phyloP scores from a whole-genome alignment of 2,797 vertebrate species.

The Dromococcyx pavoninus region DNA sequence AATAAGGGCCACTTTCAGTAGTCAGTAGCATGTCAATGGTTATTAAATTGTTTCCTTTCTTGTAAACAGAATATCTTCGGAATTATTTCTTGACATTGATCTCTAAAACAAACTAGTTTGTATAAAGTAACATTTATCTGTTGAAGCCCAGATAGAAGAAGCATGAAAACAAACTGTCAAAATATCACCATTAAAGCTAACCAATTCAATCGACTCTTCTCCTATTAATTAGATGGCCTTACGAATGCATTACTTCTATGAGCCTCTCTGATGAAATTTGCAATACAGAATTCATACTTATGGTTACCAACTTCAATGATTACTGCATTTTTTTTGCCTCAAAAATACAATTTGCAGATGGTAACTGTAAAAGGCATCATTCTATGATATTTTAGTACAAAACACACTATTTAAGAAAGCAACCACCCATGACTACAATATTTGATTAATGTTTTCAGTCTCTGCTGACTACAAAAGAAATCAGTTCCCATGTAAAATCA shows the following conservation, averaged over 20 bases:
- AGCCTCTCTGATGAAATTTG: neutral
- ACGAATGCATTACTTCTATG: accelerated
- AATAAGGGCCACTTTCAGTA: neutral
- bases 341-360: neutral
- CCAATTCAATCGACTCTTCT: neutral
- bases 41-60: neutral
- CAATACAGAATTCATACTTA: neutral
- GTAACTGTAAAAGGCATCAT: neutral
- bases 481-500: neutral
- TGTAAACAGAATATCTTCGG: neutral
- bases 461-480: neutral
- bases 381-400: neutral
- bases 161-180: neutral
- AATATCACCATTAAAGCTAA: neutral
- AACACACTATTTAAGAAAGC: neutral
- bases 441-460: neutral
- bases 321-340: neutral
- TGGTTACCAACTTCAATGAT: neutral
- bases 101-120: neutral
- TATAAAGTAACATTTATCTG: neutral
- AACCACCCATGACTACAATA: neutral
- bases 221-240: neutral
- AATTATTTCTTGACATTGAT: neutral
- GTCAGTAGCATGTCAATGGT: accelerated
- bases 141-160: neutral